These are phyloP conservation scores for Archaeoteleia sp. DNA, from an alignment of 2,888 invertebrate species.

Conservation along the genomic window DNA sequence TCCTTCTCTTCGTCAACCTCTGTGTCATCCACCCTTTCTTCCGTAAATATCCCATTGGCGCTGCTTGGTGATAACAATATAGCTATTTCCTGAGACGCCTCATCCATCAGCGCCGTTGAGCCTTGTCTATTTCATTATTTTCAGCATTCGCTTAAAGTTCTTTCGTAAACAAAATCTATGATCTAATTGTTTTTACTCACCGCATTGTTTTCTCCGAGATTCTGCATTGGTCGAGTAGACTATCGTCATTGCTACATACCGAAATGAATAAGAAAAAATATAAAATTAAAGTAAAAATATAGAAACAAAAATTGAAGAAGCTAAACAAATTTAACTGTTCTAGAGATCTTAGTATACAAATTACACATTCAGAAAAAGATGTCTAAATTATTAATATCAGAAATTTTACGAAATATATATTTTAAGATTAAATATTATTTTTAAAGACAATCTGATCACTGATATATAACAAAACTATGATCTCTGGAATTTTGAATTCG, in stretches of 20 bases:
- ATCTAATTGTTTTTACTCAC: conserved; percentile 77
- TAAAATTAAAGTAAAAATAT: conserved; percentile 13
- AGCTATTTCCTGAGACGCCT: conserved; percentile 92
- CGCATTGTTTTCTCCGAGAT: conserved; percentile 91
- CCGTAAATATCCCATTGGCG: conserved; percentile 53
- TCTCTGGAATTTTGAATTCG: conserved; percentile 15
- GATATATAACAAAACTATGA: conserved; percentile 9
- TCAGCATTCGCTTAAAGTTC: conserved; percentile 50
- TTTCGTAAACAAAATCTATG: conserved; percentile 25
- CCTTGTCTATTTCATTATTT: conserved; percentile 80
- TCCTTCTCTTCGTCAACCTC: conserved; percentile 74
- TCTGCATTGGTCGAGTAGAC: conserved; percentile 78
- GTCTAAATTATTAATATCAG: too few relatives aligned
- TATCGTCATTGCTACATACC: conserved; percentile 52
- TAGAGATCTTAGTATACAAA: conserved; percentile 5
- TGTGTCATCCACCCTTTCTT: conserved; percentile 57
- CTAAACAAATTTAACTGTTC: too few relatives aligned
- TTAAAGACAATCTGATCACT: conserved; percentile 13
- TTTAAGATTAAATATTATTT: conserved; percentile 8
- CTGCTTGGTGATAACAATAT: conserved; percentile 84
- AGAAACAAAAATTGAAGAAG: conserved; percentile 10
- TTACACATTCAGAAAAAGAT: too few relatives aligned
- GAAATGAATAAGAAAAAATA: conserved; percentile 31
- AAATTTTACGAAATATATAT: too few relatives aligned
- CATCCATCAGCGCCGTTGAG: conserved; percentile 85